phyloP scores from a whole-genome alignment of 53 echinoderm and acorn worm genomes.

The Crossaster papposus region DNA sequence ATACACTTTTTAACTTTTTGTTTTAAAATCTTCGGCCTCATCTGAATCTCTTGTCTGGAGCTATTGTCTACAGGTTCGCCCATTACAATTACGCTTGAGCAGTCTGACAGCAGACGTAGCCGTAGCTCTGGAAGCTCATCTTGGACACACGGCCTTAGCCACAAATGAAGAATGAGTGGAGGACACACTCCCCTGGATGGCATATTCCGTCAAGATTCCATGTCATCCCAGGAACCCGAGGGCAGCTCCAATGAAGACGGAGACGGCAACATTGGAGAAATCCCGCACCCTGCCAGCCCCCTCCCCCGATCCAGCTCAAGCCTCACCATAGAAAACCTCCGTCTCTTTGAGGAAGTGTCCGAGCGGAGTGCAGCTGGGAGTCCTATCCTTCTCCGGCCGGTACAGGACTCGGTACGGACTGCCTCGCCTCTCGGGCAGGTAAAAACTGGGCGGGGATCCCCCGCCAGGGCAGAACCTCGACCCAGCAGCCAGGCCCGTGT shows the following conservation, averaged over 20 bases:
- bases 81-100: too few relatives aligned
- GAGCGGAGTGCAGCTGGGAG: constrained; percentile 59
- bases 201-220: constrained; percentile 33
- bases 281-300: constrained; percentile 42
- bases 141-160: too few relatives aligned
- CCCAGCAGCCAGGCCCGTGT: constrained; percentile 32
- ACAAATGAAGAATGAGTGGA: constrained; percentile 58
- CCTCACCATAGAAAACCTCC: constrained; percentile 92
- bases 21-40: too few relatives aligned
- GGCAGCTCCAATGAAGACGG: constrained; percentile 17
- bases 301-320: constrained; percentile 71
- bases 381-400: constrained; percentile 7
- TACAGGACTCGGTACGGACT: constrained; percentile 58
- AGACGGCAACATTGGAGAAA: constrained; percentile 56
- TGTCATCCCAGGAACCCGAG: constrained; percentile 50
- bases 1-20: too few relatives aligned
- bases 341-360: constrained; percentile 77
- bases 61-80: too few relatives aligned
- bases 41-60: too few relatives aligned
- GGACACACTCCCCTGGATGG: constrained; percentile 41
- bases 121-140: too few relatives aligned
- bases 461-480: constrained; percentile 23
- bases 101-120: too few relatives aligned
- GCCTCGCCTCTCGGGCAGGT: constrained; percentile 81
- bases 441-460: constrained; percentile 43